Base-by-base conservation (phyloP, 2,113 vertebrate species). In the Oriolus oriolus region DNA sequence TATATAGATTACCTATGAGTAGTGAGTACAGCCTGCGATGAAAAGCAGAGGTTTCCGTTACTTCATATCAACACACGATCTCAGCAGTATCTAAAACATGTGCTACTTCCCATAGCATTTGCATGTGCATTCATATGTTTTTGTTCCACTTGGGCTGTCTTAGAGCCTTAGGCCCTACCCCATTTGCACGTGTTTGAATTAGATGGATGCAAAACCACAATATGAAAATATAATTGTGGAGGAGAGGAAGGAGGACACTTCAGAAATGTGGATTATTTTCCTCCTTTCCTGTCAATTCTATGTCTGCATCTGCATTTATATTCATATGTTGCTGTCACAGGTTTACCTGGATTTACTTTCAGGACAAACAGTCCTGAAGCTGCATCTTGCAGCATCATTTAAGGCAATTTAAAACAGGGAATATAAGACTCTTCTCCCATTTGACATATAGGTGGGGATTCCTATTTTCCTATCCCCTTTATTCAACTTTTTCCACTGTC, bases 111-210 rank as follows among this genome's bases (percentile, higher is more conserved):
- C 61, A 60, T 80, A 93, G 41, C 65, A 92, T 96, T 95, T 96
- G 87, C 94, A 87, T 95, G 89, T 84, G 56, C 93, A 44, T 92
- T 95, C 82, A 37, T 69, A 82, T 47, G 64, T 41, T 97, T 97
- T 92, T 93, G 74, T 95, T 97, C 88, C 94, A 95, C 74, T 90
- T 1, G 27, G 91, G 61, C 96, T 97, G 90, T 91, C 70, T 60
- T 11, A 65, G 77, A 94, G 87, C 87, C 91, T 96, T 88, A 95
- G 86, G 92, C 76, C 64, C 63, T 71, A 61, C 52, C 63, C 68
- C 28, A 71, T 90, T 95, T 96, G 92, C 93, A 93, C 89, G 84
- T 73, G 42, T 93, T 97, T 97, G 77, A 78, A 78, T 93, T 90
- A 88, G 92, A 93, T 74, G 76, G 87, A 82, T 93, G 87, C 69